These are phyloP conservation scores for Trachelipus rathkii DNA, from an alignment of 1,140 invertebrate species.

Conservation along the genomic window DNA sequence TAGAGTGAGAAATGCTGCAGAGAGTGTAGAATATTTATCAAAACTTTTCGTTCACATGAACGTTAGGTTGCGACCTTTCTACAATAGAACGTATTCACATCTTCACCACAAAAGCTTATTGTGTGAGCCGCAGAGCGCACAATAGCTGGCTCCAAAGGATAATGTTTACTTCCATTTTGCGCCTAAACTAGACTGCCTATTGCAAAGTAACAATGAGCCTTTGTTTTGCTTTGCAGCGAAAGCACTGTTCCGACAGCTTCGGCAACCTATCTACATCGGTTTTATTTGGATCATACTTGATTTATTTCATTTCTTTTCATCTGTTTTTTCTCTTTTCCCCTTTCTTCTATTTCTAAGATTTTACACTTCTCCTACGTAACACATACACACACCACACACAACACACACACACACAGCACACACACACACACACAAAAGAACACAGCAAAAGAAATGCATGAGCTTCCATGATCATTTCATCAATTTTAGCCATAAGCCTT, in stretches of 20 bases:
- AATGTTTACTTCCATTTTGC: conserved; percentile 11
- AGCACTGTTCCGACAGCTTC: conserved; percentile 2
- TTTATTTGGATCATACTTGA: conserved; percentile 8
- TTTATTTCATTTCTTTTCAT: background rate
- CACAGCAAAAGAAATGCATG: no score
- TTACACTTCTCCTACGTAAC: no score
- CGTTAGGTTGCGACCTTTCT: conserved; percentile 8
- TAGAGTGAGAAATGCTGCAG: background rate
- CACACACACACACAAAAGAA: no score
- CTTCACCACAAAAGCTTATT: conserved; percentile 3
- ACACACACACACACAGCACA: no score
- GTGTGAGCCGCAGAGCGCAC: conserved; percentile 6
- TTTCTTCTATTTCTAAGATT: no score
- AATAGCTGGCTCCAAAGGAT: conserved; percentile 6
- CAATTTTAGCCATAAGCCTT: no score
- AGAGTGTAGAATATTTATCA: background rate
- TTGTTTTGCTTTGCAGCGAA: conserved; percentile 7
- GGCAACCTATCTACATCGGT: background rate
- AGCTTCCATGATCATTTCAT: no score
- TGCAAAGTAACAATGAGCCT: conserved; percentile 9
- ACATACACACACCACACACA: no score
- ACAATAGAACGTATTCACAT: background rate
- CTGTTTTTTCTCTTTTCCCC: background rate
- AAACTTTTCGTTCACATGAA: background rate
- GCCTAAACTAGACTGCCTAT: conserved; percentile 11